These are phyloP conservation scores for Athrips mouffetella DNA, from an alignment of 2,888 invertebrate genomes.

Conservation along the genomic window DNA sequence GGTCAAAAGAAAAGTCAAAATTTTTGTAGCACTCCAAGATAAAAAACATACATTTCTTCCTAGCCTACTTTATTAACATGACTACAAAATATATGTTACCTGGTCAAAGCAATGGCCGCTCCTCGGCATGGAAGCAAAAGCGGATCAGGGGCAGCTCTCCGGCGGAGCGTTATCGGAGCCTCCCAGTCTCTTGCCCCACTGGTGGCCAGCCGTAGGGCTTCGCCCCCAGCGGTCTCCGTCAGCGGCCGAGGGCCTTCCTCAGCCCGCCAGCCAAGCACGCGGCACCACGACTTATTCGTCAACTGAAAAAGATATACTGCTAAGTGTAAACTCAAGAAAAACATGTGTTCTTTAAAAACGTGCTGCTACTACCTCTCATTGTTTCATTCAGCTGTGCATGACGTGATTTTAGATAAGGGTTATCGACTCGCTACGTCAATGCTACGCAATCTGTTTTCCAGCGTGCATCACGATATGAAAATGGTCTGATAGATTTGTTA, in stretches of 20 bases:
- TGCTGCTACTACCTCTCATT: not conserved
- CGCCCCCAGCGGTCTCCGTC: conserved; percentile 67
- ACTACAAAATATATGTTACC: conserved; percentile 43
- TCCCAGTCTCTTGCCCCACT: conserved; percentile 84
- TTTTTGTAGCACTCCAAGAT: not conserved
- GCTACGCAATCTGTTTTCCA: conserved; percentile 8
- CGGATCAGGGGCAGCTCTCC: conserved; percentile 87
- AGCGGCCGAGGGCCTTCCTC: conserved; percentile 58
- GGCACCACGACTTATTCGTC: conserved; percentile 91
- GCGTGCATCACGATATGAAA: conserved; percentile 6
- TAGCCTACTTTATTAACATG: no score
- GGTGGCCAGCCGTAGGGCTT: conserved; percentile 71
- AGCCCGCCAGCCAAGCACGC: conserved; percentile 82
- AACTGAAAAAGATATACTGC: conserved; percentile 76
- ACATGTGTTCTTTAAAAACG: not conserved
- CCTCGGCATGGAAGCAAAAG: conserved; percentile 66
- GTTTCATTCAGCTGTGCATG: not conserved
- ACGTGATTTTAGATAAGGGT: conserved; percentile 1
- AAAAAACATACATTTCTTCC: no score
- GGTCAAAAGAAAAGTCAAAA: not conserved
- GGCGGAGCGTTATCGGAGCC: conserved; percentile 87
- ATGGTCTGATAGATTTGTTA: conserved; percentile 4
- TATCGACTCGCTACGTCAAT: conserved; percentile 4
- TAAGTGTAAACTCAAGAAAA: conserved; percentile 2
- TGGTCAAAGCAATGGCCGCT: conserved; percentile 57